Base-by-base conservation (phyloP, 2,888 invertebrate genomes). In the Dendrolimus pini region DNA sequence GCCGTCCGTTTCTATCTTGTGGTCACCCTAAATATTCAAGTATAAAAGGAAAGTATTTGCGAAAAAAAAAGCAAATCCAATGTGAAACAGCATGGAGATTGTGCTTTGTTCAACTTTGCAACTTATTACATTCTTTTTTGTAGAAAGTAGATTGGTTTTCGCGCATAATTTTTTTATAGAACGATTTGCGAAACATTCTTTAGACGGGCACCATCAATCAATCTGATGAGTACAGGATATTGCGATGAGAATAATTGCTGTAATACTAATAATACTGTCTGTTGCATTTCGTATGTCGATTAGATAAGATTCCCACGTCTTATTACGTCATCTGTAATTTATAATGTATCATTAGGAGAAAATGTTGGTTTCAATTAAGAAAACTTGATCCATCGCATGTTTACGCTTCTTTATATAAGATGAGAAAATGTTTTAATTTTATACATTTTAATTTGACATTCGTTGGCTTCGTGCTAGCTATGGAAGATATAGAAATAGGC, bases 221-320 rank as follows among this genome's bases (percentile, higher is more conserved):
- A 61, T 63, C 60, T 60, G 58, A 60, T 30, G 52, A 59, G 60
- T 70, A 71, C 70, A 74, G 73, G 74, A 75, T 73, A 70, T 73
- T 70, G 72, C 65, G 65, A 65, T 59, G 61, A 67, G 69, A 69
- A 69, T 69, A 70, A 71, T 72, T 70, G 69, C 68, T 64, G 70
- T 71, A 70, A 70, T 75, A n/a, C n/a, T n/a, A 72, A 73, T 75
- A 73, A 47, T 75, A 71, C 68, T 73, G 60, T 65, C 65, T 66
- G 64, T 56, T 58, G 61, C 65, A 71, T 75, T 77, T 70, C 71
- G 62, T 77, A 10, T 47, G 47, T 56, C 62, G 68, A 74, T 77
- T 77, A 69, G 64, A 71, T 71, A 65, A 66, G 59, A 70, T 84
- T 87, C 87, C 84, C 84, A 87, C 85, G 82, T 73, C 74, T 60